A percentile compares a stretch with the other conserved stretches of the same genome.
These are phyloP conservation scores for Morelia viridis DNA, from an alignment of 2,797 vertebrate species.

Conservation along the genomic window DNA sequence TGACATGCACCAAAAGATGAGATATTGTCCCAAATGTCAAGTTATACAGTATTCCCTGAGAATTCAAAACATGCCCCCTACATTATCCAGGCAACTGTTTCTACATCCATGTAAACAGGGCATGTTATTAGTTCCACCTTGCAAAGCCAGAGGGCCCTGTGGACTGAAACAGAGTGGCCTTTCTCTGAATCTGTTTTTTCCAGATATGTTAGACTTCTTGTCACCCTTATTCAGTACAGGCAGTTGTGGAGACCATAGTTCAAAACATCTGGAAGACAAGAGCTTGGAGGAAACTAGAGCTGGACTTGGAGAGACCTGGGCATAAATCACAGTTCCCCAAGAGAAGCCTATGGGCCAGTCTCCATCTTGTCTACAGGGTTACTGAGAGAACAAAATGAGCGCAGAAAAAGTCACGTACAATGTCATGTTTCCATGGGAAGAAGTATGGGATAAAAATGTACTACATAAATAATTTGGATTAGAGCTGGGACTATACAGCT, in stretches of 20 bases:
- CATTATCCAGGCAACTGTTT: background rate
- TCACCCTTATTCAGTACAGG: background rate
- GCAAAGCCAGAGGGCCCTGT: background rate
- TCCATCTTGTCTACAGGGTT: background rate
- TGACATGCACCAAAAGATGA: background rate
- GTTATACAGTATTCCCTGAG: background rate
- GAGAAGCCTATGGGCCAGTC: background rate
- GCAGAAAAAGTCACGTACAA: background rate
- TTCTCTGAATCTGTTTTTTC: background rate
- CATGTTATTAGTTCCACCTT: no score
- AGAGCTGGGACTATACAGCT: background rate
- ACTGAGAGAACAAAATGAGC: background rate
- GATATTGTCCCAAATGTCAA: background rate
- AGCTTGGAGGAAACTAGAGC: background rate
- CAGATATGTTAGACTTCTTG: background rate
- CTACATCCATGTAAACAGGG: background rate
- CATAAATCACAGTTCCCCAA: background rate
- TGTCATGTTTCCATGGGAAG: background rate
- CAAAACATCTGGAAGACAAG: background rate
- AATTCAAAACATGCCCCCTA: no score
- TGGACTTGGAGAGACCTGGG: background rate
- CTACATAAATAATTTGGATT: background rate
- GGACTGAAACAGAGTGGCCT: background rate
- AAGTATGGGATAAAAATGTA: background rate
- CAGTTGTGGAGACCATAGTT: background rate